Evolutionary conservation across 2,797 vertebrate species (phyloP).

Genomic region (Sebastes oblongus): DNA sequence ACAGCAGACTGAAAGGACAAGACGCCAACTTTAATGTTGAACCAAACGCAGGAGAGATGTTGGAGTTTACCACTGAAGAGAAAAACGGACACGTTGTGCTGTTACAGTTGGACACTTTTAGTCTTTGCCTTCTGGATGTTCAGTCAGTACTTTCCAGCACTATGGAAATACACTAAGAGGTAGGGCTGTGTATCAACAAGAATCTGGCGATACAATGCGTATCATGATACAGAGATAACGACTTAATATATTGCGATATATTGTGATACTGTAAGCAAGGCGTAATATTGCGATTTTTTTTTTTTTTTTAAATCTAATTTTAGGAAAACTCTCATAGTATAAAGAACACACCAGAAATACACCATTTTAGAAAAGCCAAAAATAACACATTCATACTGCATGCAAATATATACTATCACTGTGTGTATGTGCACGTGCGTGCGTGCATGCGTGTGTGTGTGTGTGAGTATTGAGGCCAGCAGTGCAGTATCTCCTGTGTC

Average conservation of each 20-base stretch:
- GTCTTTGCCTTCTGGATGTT: neutral
- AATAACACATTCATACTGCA: no score
- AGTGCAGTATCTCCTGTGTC: constrained; percentile 11
- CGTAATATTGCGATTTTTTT: accelerated
- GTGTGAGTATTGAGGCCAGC: constrained; percentile 6
- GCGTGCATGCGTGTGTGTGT: neutral
- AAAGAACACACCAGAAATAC: no score
- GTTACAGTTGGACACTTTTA: neutral
- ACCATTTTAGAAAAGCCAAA: no score
- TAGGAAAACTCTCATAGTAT: no score
- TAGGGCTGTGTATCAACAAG: no score
- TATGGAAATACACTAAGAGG: no score
- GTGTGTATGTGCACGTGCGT: neutral
- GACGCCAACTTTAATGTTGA: neutral
- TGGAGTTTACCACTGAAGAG: neutral
- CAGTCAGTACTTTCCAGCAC: neutral
- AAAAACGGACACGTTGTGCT: neutral
- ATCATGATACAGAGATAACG: no score
- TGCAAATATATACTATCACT: neutral
- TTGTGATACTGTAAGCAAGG: no score
- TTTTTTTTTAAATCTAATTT: no score
- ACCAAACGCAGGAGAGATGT: neutral
- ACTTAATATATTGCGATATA: no score
- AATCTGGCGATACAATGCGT: no score
- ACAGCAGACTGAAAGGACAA: neutral